Conservation (phyloP, 2,888 invertebrate genomes). For the Alviniconcha strummeri region DNA sequence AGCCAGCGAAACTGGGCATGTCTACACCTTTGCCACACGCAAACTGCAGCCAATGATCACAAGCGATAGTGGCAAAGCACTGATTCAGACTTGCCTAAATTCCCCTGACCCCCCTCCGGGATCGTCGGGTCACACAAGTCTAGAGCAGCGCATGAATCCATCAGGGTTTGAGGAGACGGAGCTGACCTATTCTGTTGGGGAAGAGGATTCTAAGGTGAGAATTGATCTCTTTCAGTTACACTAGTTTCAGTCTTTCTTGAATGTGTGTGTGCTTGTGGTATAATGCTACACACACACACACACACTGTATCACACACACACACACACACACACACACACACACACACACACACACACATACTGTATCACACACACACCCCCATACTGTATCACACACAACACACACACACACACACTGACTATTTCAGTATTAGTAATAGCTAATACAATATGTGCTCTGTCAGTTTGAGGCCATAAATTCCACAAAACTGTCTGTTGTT, state of each 20-base stretch:
- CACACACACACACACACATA: no score
- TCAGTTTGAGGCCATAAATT: no score
- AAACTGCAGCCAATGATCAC: conserved; percentile 98
- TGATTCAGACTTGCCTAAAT: conserved; percentile 99
- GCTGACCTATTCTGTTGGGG: conserved; percentile 84
- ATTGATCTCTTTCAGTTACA: conserved; percentile 14
- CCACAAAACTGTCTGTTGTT: no score
- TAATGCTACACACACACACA: no score
- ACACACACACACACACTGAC: background rate
- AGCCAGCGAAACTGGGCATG: conserved; percentile 99
- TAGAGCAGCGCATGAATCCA: conserved; percentile 97
- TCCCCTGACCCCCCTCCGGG: conserved; percentile 86
- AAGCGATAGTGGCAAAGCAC: conserved; percentile 91
- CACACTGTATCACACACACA: no score
- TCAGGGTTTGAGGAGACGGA: conserved; percentile 99
- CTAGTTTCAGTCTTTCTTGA: background rate
- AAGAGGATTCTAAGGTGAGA: conserved; percentile 76
- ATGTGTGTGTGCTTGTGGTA: no score
- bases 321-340: no score
- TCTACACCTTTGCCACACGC: conserved; percentile 99
- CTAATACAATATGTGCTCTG: no score
- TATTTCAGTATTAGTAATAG: no score
- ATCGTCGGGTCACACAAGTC: conserved; percentile 74
- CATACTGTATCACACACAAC: background rate
- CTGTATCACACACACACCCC: background rate